phyloP scores from a whole-genome alignment of 2,888 invertebrate species.

The Macrosoma leucophasiata region DNA sequence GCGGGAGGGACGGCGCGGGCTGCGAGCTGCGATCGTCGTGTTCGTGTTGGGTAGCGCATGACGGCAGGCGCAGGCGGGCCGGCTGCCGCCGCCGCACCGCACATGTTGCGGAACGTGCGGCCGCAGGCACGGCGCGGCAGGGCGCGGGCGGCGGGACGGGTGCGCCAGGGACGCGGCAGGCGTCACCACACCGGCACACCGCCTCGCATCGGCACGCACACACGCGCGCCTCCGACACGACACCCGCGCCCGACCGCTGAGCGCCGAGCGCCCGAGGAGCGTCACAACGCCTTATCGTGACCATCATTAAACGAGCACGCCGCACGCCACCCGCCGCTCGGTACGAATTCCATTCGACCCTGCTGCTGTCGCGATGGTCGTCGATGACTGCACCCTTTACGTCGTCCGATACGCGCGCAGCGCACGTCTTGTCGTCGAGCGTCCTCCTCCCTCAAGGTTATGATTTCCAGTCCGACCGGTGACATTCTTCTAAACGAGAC shows the following conservation, averaged over 20 bases:
- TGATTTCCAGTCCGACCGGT: conserved; percentile 59
- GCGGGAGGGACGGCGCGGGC: conserved; percentile 44
- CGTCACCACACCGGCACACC: conserved; percentile 36
- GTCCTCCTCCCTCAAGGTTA: conserved; percentile 53
- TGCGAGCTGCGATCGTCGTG: conserved; percentile 46
- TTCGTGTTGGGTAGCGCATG: conserved; percentile 38
- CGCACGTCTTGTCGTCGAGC: conserved; percentile 40
- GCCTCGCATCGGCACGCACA: conserved; percentile 57
- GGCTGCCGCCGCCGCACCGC: conserved; percentile 40
- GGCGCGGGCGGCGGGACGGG: conserved; percentile 34
- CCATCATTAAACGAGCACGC: conserved; percentile 71
- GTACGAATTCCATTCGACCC: conserved; percentile 65
- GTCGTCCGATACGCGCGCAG: conserved; percentile 38
- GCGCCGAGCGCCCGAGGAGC: conserved; percentile 67
- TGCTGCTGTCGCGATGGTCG: conserved; percentile 43
- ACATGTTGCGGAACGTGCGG: conserved; percentile 71
- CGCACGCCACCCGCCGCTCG: conserved; percentile 64
- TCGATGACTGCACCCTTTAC: conserved; percentile 60
- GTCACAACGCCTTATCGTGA: conserved; percentile 71
- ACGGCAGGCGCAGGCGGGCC: conserved; percentile 39
- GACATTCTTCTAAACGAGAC: conserved; percentile 48
- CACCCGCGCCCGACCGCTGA: conserved; percentile 67
- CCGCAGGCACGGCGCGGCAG: conserved; percentile 26
- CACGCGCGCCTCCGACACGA: conserved; percentile 53
- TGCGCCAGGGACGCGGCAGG: conserved; percentile 55